phyloP scores from a whole-genome alignment of 2,888 invertebrate genomes.

The Keiferia lycopersicella region DNA sequence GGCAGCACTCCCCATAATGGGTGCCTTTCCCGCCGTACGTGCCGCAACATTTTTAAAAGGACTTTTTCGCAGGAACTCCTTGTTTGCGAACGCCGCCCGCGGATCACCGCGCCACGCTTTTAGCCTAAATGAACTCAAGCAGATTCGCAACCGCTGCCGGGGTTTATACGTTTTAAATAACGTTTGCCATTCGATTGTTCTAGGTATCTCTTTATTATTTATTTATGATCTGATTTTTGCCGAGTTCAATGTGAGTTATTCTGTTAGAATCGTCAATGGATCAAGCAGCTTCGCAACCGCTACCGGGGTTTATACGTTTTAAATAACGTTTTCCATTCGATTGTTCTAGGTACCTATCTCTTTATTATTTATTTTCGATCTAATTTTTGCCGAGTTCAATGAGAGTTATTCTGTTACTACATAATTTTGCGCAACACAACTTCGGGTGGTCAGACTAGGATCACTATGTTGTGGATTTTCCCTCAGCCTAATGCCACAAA shows the following conservation, averaged over 20 bases:
- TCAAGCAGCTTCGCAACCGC: too few species aligned
- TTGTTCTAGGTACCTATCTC: too few species aligned
- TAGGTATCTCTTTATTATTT: conserved; percentile 31
- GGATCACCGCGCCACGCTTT: conserved; percentile 62
- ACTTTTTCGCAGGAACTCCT: conserved; percentile 72
- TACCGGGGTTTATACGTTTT: too few species aligned
- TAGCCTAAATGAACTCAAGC: conserved; percentile 72
- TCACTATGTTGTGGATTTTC: too few species aligned
- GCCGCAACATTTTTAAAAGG: conserved; percentile 81
- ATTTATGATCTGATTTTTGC: background rate
- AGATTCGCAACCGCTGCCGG: conserved; percentile 51
- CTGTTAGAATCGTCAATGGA: too few species aligned
- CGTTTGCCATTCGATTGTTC: conserved; percentile 61
- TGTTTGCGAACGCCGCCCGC: conserved; percentile 62
- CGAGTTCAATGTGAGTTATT: background rate
- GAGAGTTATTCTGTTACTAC: too few species aligned
- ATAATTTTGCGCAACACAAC: too few species aligned
- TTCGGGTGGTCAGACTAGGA: too few species aligned
- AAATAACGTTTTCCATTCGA: too few species aligned
- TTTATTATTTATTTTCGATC: too few species aligned
- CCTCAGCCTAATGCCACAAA: too few species aligned
- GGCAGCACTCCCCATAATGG: conserved; percentile 78
- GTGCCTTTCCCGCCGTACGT: conserved; percentile 73
- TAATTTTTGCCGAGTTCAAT: too few species aligned
- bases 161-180: conserved; percentile 63